A percentile compares a stretch with the other conserved stretches of the same genome.
These are phyloP conservation scores for Cephus nigrinus DNA, from an alignment of 2,888 invertebrate species.

Conservation along the genomic window DNA sequence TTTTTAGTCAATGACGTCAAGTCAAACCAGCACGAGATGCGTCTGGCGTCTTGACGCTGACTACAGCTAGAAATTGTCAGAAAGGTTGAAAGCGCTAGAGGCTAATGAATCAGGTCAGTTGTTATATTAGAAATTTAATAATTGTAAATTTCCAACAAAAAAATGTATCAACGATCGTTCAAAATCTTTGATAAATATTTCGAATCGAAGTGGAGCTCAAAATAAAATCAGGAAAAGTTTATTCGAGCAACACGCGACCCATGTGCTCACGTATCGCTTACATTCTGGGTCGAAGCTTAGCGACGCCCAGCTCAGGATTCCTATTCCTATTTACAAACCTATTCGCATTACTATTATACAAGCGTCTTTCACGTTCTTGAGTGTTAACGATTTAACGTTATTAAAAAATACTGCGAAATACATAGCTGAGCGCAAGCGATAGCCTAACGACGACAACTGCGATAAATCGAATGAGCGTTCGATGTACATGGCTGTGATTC, in stretches of 20 bases:
- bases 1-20: constrained; percentile 5
- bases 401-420: constrained; percentile 12
- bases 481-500: not conserved
- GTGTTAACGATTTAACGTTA: not conserved
- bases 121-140: not conserved
- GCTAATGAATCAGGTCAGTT: not conserved
- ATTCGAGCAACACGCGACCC: not conserved
- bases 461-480: not conserved
- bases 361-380: not conserved
- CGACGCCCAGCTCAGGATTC: not conserved
- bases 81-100: not conserved
- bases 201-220: not conserved
- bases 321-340: not conserved
- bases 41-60: not conserved
- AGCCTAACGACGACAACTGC: not conserved
- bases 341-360: not conserved
- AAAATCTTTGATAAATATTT: not conserved
- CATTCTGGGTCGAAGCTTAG: not conserved
- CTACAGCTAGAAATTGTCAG: not conserved
- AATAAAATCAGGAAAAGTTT: not conserved
- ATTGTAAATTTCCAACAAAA: too few relatives aligned
- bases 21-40: not conserved
- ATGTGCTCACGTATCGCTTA: not conserved
- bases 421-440: not conserved
- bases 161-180: too few relatives aligned